Base-by-base conservation (phyloP, 2,888 invertebrate species). In the Iselma pallidipennis region DNA sequence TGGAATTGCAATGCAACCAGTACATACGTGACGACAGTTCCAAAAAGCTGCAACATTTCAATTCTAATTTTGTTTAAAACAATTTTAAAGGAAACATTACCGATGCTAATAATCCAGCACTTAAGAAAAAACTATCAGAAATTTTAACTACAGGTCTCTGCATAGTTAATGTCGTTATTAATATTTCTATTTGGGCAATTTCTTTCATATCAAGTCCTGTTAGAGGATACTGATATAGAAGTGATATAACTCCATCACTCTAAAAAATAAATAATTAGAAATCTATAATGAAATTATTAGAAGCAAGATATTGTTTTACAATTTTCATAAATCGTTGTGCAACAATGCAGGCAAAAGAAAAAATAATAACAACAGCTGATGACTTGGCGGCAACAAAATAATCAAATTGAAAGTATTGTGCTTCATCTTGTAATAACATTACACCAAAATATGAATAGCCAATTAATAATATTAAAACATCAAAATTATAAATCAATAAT, bases 1-100 rank as follows among this genome's bases (percentile, higher is more conserved):
- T 51, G 55, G 42, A 59, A 59, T 29, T 59, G 59, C 19, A 59
- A 37, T 12, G 59, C 59, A 28, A 59, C 59, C 14, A 59, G 25
- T 1, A 55, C 49, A 45, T 59, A 55, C 6, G 59, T 59, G 12
- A 59, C 37, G 1, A 51, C 59, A 21, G 54, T 54, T 14, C 59
- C 59, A 31, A 29, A 54, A 59, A 59, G 25, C 59, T 59, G 42
- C 6, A 59, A 54, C 53, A 54, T 19, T 19, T 9, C 14, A 51
- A 50, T 10, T 19, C 12, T 26, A n/a, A 12, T 45, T 26, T 19
- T 19, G 21, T 21, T 16, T 5, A 12, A 49, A n/a, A n/a, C n/a
- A n/a, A n/a, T n/a, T n/a, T n/a, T n/a, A n/a, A n/a, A n/a, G n/a
- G n/a, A n/a, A n/a, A n/a, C 23, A 25, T 59, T 59, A 59, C 59